A percentile compares a stretch with the other conserved stretches of the same genome.
Conservation (phyloP, 1,140 invertebrate species). For the Lasioglossum baleicum region DNA sequence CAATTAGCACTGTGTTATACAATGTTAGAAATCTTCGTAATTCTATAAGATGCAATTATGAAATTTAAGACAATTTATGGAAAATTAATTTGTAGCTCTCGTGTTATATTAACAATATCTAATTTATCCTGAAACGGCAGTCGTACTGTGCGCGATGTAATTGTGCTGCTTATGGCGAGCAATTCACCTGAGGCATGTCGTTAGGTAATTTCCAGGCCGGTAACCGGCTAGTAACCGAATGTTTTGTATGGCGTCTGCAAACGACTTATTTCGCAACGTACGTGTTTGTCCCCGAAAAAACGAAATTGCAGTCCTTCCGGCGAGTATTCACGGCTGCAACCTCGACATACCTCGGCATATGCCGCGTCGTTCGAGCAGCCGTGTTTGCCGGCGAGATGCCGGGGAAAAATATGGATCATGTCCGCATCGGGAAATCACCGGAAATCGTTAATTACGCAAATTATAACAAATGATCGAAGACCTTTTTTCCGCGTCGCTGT, state of each 20-base stretch:
- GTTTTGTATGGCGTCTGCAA: neutral
- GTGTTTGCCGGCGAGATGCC: neutral
- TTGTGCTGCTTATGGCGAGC: neutral
- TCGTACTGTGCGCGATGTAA: neutral
- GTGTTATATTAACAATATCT: too few species aligned
- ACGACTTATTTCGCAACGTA: neutral
- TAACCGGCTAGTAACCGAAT: neutral
- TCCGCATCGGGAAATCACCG: neutral
- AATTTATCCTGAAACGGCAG: too few species aligned
- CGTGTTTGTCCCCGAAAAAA: neutral
- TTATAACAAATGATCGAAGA: neutral
- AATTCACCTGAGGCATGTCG: slow-evolving; percentile 7
- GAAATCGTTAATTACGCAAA: neutral
- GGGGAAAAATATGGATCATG: neutral
- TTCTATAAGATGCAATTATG: too few species aligned
- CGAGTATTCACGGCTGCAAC: neutral
- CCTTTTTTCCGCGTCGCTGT: too few species aligned
- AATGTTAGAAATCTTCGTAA: too few species aligned
- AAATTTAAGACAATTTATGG: too few species aligned
- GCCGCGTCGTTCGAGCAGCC: neutral
- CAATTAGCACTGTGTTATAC: too few species aligned
- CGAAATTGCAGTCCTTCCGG: neutral
- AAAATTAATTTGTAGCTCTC: too few species aligned
- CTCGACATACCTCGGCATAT: neutral
- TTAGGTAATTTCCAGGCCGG: slow-evolving; percentile 7